Evolutionary conservation across 2,113 vertebrate species (phyloP), one percentile per base, ranked within the genome.

Genomic region (Aspidoscelis tigris): DNA sequence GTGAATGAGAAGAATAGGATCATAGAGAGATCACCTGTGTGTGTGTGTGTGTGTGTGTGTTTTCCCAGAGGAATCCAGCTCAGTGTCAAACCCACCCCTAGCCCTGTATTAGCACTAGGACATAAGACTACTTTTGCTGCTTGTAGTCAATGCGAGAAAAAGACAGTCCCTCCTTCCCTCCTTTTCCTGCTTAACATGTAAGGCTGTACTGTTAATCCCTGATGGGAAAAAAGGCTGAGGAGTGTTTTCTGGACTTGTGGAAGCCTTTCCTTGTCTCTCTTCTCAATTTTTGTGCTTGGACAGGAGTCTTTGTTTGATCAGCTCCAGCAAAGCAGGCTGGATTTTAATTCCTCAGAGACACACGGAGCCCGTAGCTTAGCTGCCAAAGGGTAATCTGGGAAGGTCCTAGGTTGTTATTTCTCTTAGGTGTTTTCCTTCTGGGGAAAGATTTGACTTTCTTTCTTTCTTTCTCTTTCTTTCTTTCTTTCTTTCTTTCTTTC

Each of bases 251-350:
- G 70, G 41, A 41, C 14, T 65, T 85, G 87, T 83, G 44, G 81
- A 78, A 91, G 24, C 16, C 58, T 73, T 79, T 84, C 44, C 53
- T 91, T 83, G 18, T 11, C 81, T 77, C 76, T 3, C 16, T 73
- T 87, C 43, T 84, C 79, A 91, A 88, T 89, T 82, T 79, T 85
- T 84, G 50, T 80, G 85, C 50, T 79, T 83, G 73, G 12, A 82
- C 65, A 74, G 69, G 7, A 18, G 12, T 4, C 83, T 78, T 86
- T 77, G n/a, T 88, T 88, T 77, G 70, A 0, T 61, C 68, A 83
- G 61, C 61, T 66, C 78, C 78, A 80, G 53, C 33, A 76, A 78
- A 83, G 44, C 76, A 44, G 81, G 89, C 84, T 18, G 80, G 53
- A 22, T 88, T 86, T 53, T 58, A 74, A 47, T 69, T 86, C 66